These are phyloP conservation scores for Aethina tumida DNA, from an alignment of 1,140 invertebrate genomes.

Conservation along the genomic window DNA sequence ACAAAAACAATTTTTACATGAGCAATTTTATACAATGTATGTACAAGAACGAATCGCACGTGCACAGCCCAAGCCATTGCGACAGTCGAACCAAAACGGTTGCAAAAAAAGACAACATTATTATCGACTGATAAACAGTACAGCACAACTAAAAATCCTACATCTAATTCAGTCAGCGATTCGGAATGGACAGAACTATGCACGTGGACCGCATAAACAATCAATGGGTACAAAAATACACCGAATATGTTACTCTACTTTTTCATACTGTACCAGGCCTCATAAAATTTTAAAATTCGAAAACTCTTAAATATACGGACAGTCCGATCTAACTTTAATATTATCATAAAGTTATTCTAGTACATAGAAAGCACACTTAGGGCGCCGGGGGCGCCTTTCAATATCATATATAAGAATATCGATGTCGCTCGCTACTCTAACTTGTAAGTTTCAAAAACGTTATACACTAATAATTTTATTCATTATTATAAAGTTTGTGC, in stretches of 20 bases:
- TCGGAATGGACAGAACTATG: conserved; percentile 22
- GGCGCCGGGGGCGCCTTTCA: conserved; percentile 17
- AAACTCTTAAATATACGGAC: conserved; percentile 36
- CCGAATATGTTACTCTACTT: conserved; percentile 32
- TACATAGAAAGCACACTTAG: conserved; percentile 37
- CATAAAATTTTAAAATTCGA: conserved; percentile 38
- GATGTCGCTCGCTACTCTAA: conserved; percentile 31
- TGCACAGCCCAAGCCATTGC: conserved; percentile 19
- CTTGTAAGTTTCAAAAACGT: conserved; percentile 23
- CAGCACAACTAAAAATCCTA: conserved; percentile 22
- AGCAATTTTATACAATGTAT: conserved; percentile 37
- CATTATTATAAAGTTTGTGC: conserved; percentile 31
- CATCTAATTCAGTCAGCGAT: conserved; percentile 32
- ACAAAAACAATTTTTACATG: conserved; percentile 38
- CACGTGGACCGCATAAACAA: conserved; percentile 28
- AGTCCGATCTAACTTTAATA: conserved; percentile 35
- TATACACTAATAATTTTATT: conserved; percentile 19
- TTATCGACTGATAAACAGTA: conserved; percentile 22
- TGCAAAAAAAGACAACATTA: conserved; percentile 20
- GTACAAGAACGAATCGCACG: conserved; percentile 28
- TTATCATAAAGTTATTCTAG: conserved; percentile 32
- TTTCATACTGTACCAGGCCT: conserved; percentile 35
- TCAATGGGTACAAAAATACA: conserved; percentile 38
- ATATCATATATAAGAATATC: conserved; percentile 35
- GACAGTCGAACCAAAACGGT: conserved; percentile 22